phyloP scores from a whole-genome alignment of 2,113 vertebrate species.

The Athene cunicularia region DNA sequence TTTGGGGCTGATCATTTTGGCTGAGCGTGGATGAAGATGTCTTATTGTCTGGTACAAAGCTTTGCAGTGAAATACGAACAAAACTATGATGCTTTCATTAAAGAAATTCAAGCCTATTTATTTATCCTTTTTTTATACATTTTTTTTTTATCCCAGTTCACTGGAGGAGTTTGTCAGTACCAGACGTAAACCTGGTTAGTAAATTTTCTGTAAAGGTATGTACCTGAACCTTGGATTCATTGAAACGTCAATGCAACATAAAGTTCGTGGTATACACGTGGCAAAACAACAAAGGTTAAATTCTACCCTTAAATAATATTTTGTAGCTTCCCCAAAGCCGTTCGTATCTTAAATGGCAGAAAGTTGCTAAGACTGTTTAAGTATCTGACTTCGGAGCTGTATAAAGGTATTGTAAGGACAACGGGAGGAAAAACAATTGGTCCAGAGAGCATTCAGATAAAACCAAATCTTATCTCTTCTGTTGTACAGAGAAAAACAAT shows the following conservation, averaged over 20 bases:
- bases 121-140: rapidly evolving
- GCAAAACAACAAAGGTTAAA: background rate
- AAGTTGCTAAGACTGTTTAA: background rate
- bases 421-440: background rate
- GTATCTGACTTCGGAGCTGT: background rate
- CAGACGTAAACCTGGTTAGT: background rate
- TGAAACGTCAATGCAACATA: background rate
- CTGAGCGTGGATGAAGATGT: background rate
- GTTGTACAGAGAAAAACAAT: slow-evolving; percentile 7
- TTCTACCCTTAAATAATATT: background rate
- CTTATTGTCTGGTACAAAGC: background rate
- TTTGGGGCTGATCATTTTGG: background rate
- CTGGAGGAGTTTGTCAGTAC: background rate
- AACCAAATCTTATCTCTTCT: slow-evolving; percentile 8
- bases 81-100: background rate
- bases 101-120: background rate
- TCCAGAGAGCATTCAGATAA: slow-evolving; percentile 15
- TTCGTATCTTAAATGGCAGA: background rate
- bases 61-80: background rate
- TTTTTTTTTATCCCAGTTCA: background rate
- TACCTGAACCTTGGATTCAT: background rate
- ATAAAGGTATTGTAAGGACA: slow-evolving; percentile 9
- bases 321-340: background rate
- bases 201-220: background rate
- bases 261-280: background rate